Evolutionary conservation across 2,797 vertebrate genomes (phyloP), one percentile per base, ranked within the genome.

Genomic region (Etheostoma perlongum): DNA sequence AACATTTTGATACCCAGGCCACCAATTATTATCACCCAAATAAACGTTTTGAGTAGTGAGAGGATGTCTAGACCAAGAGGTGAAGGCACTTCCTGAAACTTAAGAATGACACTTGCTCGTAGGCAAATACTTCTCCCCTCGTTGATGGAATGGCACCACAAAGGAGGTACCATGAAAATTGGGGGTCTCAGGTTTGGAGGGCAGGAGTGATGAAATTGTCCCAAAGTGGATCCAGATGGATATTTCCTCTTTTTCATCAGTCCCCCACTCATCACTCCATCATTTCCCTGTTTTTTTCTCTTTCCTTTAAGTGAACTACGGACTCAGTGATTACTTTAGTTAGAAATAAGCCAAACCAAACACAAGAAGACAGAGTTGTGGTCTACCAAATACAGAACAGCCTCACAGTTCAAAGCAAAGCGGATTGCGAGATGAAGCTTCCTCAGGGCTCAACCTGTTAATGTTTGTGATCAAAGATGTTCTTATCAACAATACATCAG

Each of bases 191-290:
- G 58, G 67, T 90, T 89, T 72, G 74, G 79, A 81, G 85, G 81
- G 87, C 77, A 85, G 79, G 66, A 85, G 68, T 82, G 76, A 86
- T 84, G 85, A 92, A 92, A 91, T 92, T 83, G 85, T 85, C 78
- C 67, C 52, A 82, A 90, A 94, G 87, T 91, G 88, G 79, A 92
- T 90, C 92, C 91, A 92, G 91, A 93, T 92, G 92, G 78, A 88
- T 88, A 91, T 91, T 84, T 75, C 72, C 55, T 65, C 51, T 82
- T 67, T 79, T 67, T 70, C 53, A 63, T 65, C 25, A 67, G 69
- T 72, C 67, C 84, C 71, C 82, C 88, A 88, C 89, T 93, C 92
- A 91, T 92, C 92, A 89, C 82, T 88, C 86, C 78, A 85, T 88
- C 88, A 91, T 82, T 73, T 74, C 67, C 71, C 40, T 48, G 12